Evolutionary conservation across 2,113 vertebrate genomes (phyloP), one percentile per base, ranked within the genome.

Genomic region (Sinocyclocheilus rhinocerous): DNA sequence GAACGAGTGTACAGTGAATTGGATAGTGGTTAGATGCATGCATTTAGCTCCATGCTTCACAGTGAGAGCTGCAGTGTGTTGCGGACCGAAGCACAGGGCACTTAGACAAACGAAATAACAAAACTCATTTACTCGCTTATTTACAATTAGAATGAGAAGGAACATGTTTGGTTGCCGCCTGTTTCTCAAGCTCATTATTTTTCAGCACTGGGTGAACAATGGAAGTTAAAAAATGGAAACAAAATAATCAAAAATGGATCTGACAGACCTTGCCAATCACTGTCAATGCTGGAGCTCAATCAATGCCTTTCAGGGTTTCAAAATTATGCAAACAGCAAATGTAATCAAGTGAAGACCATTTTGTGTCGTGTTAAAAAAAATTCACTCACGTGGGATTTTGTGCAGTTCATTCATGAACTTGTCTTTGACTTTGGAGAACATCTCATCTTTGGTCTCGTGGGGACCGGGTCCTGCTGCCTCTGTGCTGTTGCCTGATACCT

Each of bases 381-480:
- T 73, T 10, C 92, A 98, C 98, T 99, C 90, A 99, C 98, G 0
- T 93, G 97, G 98, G 92, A 99, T 99, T 96, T 98, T 99, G 93
- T 97, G 97, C 87, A 99, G 94, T 91, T 99, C 96, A 50, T 99
- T 99, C 98, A 99, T 99, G 94, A 99, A 99, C 93, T 98, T 99
- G 93, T 98, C 93, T 95, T 97, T 99, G 89, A 99, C 91, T 89
- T 99, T 98, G 50, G 98, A 98, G 91, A 99, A 98, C 72, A 92
- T 94, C 91, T 99, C 96, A 87, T 99, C 96, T 93, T 98, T 97
- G 70, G 88, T 88, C 87, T 95, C 96, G 0, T 89, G 91, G 81
- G 92, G 93, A 82, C 96, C 96, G 0, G 95, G 94, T 67, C 95
- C 95, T 24, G 94, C 92, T 52, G 95, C 90, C 88, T 96, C 97